A percentile compares a stretch with the other conserved stretches of the same genome.
These are phyloP conservation scores for Saccostrea echinata DNA, from an alignment of 1,140 invertebrate genomes.

Conservation along the genomic window DNA sequence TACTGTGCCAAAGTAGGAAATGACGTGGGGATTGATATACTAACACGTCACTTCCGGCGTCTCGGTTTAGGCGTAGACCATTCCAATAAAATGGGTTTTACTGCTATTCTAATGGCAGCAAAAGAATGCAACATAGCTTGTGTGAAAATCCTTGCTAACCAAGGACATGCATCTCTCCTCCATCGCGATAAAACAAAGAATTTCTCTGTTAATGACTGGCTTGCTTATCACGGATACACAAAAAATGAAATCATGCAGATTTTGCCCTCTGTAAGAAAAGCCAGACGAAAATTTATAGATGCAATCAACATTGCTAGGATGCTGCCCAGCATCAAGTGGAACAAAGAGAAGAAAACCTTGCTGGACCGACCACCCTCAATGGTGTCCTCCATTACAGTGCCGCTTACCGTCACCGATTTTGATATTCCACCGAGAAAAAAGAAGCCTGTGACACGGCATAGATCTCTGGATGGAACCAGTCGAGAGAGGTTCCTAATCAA, in stretches of 20 bases:
- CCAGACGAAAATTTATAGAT: neutral
- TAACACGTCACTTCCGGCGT: slow-evolving; percentile 73
- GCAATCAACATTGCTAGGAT: slow-evolving; percentile 26
- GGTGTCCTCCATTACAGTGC: neutral
- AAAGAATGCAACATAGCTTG: slow-evolving; percentile 73
- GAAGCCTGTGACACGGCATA: neutral
- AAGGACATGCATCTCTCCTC: slow-evolving; percentile 70
- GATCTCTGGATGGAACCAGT: neutral
- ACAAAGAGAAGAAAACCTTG: neutral
- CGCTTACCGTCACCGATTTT: neutral
- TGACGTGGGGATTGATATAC: slow-evolving; percentile 73
- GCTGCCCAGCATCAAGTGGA: neutral
- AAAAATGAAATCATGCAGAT: slow-evolving; percentile 52
- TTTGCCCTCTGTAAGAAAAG: neutral
- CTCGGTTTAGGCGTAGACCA: slow-evolving; percentile 74
- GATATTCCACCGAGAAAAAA: slow-evolving; percentile 23
- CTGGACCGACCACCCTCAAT: neutral
- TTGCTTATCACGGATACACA: slow-evolving; percentile 60
- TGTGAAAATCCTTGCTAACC: slow-evolving; percentile 71
- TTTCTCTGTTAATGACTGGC: slow-evolving; percentile 59
- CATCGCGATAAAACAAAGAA: slow-evolving; percentile 67
- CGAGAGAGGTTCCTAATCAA: neutral
- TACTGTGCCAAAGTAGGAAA: slow-evolving; percentile 76
- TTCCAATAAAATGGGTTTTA: slow-evolving; percentile 74
- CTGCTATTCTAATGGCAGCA: slow-evolving; percentile 73